Evolutionary conservation across 2,113 vertebrate genomes (phyloP).

Genomic region (Vulpes ferrilata): DNA sequence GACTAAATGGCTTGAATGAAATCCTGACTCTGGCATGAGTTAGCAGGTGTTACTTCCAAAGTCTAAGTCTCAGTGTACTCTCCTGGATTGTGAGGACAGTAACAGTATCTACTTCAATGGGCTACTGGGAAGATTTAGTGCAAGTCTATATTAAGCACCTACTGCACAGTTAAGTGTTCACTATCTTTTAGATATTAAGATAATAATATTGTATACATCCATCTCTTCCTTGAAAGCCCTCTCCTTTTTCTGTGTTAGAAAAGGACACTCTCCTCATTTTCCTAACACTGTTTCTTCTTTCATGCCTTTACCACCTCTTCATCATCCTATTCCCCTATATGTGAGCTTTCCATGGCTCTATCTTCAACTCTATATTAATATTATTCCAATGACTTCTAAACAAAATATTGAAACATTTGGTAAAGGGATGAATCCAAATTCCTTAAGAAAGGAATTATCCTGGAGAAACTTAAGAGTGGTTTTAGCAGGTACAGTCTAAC

Average conservation of each 20-base stretch:
- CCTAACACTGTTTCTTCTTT: not conserved
- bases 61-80: not conserved
- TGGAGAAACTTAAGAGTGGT: conserved; percentile 4
- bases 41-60: not conserved
- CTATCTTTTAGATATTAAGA: not conserved
- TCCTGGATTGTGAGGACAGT: not conserved
- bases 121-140: not conserved
- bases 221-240: not conserved
- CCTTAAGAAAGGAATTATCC: not conserved
- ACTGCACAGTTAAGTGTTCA: not conserved
- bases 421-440: not conserved
- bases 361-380: not conserved
- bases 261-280: not conserved
- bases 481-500: not conserved
- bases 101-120: not conserved
- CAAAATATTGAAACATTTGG: not conserved
- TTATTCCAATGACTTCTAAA: not conserved
- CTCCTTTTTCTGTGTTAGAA: not conserved
- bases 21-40: not conserved
- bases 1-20: not conserved
- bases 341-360: not conserved
- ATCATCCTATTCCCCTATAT: not conserved
- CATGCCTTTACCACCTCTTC: not conserved
- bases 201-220: not conserved
- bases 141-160: not conserved